Evolutionary conservation across 2,113 vertebrate species (phyloP).

Genomic region (Albula goreensis): DNA sequence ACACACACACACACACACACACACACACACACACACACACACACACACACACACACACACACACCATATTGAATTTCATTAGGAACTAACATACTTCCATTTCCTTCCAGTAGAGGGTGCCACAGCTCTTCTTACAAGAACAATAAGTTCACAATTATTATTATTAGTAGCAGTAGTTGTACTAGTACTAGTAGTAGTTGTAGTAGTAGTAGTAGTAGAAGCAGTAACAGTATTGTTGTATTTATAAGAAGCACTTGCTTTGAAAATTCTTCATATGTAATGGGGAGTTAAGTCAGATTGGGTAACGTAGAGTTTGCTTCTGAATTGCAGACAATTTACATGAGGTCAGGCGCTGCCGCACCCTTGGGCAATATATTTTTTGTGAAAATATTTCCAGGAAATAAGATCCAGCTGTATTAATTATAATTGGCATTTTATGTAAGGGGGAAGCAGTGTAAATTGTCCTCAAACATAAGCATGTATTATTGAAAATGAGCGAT

Average conservation of each 20-base stretch:
- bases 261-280: not conserved
- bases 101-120: constrained; percentile 42
- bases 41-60: not conserved
- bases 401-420: constrained; percentile 46
- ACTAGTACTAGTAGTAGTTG: not conserved
- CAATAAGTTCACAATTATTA: not conserved
- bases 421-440: constrained; percentile 22
- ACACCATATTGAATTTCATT: not conserved
- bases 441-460: not conserved
- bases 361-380: constrained; percentile 13
- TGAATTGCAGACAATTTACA: not conserved
- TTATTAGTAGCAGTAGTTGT: not conserved
- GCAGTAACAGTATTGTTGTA: not conserved
- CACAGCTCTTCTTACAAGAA: constrained; percentile 16
- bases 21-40: not conserved
- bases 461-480: constrained; percentile 15
- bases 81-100: not conserved
- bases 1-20: not conserved
- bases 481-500: constrained; percentile 30
- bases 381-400: constrained; percentile 31
- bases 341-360: constrained; percentile 22
- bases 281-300: not conserved
- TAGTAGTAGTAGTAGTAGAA: not conserved
- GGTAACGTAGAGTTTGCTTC: not conserved
- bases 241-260: not conserved